phyloP scores from a whole-genome alignment of 37 sponge, comb jelly and placozoan species.

The Beroe forskalii region DNA sequence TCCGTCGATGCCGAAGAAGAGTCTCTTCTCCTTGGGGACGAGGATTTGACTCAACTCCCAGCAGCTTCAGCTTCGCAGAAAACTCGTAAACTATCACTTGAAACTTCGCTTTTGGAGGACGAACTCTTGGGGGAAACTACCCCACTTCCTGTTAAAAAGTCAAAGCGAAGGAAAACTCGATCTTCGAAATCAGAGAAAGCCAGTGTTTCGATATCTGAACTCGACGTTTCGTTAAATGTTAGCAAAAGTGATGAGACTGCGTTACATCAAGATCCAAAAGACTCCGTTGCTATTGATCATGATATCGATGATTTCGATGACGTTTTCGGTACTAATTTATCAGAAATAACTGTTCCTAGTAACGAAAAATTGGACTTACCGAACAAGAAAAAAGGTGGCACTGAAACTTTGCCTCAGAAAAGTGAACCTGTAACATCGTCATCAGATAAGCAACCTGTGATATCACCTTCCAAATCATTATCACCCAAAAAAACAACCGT shows the following conservation, averaged over 20 bases:
- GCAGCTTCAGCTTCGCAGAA: neutral
- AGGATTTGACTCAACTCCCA: neutral
- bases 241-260: neutral
- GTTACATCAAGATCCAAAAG: neutral
- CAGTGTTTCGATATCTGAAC: neutral
- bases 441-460: neutral
- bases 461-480: neutral
- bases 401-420: neutral
- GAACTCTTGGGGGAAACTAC: slow-evolving; percentile 21
- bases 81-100: slow-evolving; percentile 5
- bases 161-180: slow-evolving; percentile 13
- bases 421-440: neutral
- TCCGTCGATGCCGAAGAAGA: neutral
- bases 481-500: neutral
- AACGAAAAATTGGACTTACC: neutral
- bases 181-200: neutral
- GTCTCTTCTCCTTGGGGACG: slow-evolving; percentile 6
- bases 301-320: no score
- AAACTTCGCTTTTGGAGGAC: slow-evolving; percentile 12
- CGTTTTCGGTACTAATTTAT: neutral
- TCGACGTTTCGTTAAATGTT: neutral
- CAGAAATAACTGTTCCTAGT: neutral
- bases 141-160: neutral
- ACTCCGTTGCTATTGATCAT: neutral
- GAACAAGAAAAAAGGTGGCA: neutral